Evolutionary conservation across 2,113 vertebrate genomes (phyloP).

Genomic region (Camelus bactrianus): DNA sequence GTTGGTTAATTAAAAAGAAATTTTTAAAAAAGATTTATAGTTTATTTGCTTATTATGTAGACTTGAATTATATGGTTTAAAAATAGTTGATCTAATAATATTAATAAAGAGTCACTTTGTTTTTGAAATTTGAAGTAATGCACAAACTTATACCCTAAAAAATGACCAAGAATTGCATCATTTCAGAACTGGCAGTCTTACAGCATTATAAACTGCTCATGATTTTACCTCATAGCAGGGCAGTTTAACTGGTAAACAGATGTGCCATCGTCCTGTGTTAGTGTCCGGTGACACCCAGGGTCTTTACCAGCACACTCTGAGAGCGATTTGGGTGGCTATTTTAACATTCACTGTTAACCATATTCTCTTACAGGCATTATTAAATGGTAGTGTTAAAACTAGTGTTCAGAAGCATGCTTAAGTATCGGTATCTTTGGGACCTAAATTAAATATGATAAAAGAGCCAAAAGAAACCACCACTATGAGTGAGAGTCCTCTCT

Average conservation of each 20-base stretch:
- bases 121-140: slow-evolving; percentile 38
- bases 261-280: fast-evolving
- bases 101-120: slow-evolving; percentile 18
- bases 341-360: not conserved
- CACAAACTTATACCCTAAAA: not conserved
- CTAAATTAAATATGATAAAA: slow-evolving; percentile 19
- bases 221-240: not conserved
- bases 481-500: not conserved
- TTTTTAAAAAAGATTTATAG: not conserved
- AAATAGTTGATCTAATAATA: slow-evolving; percentile 27
- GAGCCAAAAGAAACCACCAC: not conserved
- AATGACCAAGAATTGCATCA: not conserved
- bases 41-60: slow-evolving; percentile 55
- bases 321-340: not conserved
- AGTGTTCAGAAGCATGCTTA: not conserved
- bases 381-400: not conserved
- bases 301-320: not conserved
- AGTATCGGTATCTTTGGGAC: not conserved
- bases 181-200: not conserved
- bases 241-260: not conserved
- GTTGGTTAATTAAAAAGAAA: not conserved
- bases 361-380: not conserved
- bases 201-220: not conserved
- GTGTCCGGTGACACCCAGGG: not conserved
- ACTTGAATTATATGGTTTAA: slow-evolving; percentile 39